Evolutionary conservation across 1,140 invertebrate genomes (phyloP).

Genomic region (Cydia pomonella): DNA sequence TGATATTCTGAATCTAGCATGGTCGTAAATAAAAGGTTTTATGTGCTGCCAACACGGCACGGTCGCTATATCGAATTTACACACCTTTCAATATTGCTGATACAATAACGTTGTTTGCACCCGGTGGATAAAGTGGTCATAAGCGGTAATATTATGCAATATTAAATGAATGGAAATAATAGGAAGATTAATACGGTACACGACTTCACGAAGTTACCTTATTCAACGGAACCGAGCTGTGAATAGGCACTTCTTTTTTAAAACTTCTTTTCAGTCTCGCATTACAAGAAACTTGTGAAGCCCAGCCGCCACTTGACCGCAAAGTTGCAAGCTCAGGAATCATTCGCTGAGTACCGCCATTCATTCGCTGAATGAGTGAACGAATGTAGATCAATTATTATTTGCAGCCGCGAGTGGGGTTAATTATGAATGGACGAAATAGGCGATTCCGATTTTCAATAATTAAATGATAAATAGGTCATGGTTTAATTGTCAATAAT

Average conservation of each 20-base stretch:
- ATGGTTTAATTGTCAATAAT: neutral
- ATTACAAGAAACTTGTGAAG: conserved; percentile 2
- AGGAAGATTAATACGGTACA: too few species aligned
- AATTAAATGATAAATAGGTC: too few species aligned
- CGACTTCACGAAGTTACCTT: neutral
- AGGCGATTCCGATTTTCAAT: too few species aligned
- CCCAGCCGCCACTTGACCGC: conserved; percentile 7
- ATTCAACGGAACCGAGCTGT: neutral
- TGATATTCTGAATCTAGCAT: neutral
- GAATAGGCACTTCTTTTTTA: neutral
- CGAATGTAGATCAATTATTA: neutral
- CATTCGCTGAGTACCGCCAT: conserved; percentile 4
- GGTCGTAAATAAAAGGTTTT: conserved; percentile 17
- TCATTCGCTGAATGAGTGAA: conserved; percentile 13
- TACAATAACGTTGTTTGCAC: neutral
- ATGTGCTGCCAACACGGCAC: neutral
- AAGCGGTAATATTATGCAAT: neutral
- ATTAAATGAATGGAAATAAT: too few species aligned
- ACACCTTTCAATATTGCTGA: conserved; percentile 7
- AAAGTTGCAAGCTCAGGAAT: conserved; percentile 16
- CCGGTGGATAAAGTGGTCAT: conserved; percentile 3
- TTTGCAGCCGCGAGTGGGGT: neutral
- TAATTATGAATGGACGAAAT: neutral
- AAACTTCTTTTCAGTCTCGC: conserved; percentile 11
- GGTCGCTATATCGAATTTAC: neutral